Evolutionary conservation across 2,888 invertebrate genomes (phyloP), one percentile per base, ranked within the genome.

Genomic region (Parnassius smintheus): DNA sequence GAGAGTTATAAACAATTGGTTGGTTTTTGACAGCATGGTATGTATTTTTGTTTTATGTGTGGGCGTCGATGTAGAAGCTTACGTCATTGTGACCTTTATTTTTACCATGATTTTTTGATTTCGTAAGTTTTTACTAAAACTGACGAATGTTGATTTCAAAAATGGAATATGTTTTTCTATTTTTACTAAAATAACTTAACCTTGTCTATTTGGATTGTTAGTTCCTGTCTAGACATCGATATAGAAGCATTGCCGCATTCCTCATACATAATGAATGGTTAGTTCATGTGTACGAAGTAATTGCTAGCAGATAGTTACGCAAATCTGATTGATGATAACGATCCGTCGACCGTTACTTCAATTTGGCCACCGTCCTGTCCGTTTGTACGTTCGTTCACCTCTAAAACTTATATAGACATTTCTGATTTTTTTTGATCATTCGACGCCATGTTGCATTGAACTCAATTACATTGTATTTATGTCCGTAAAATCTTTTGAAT

Each of bases 241-340:
- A 76, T 69, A 72, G 68, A 61, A 71, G 70, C 75, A 75, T 71
- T 73, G 70, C 75, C 54, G 78, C 82, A 85, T 86, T 83, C 85
- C 82, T 71, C 69, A 69, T 73, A 75, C 67, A 74, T 76, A 80
- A 75, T 80, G 78, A 77, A 80, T 80, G 74, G 72, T 73, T 68
- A 72, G 73, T 73, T 76, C 76, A 74, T 80, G 76, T 82, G 80
- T 79, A 77, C 74, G 72, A 72, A 77, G 82, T 86, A 88, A 88
- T 88, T 87, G 86, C 81, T 84, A 86, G 83, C 82, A 85, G 80
- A 88, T 88, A 81, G 88, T 91, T 91, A 88, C 86, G 88, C 88
- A 89, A 88, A 89, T 85, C 88, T 89, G 89, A 91, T 90, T 83
- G 86, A 90, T 86, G 91, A 89, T 91, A 86, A 90, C 85, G 79